Base-by-base conservation (phyloP, 2,797 vertebrate genomes). In the Ibycter americanus region DNA sequence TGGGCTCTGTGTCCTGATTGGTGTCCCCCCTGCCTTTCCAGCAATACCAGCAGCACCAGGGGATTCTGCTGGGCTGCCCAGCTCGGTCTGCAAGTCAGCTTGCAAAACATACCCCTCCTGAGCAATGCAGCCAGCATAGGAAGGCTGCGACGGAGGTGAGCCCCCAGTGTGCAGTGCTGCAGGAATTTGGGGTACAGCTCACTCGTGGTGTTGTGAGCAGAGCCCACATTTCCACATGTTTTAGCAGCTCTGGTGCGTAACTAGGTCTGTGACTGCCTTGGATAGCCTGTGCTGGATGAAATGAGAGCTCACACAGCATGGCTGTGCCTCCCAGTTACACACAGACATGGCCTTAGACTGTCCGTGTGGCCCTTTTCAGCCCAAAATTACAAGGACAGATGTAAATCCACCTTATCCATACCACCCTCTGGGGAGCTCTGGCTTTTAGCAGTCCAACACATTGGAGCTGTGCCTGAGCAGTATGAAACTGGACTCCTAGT, bases 121-220 rank as follows among this genome's bases (percentile, higher is more conserved):
- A 67, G 66, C 49, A 83, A 56, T 22, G 58, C 71, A 76, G 34
- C 63, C 9, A 7, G 31, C 74, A 38, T 5, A 13, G 76, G 52
- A 71, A 63, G 58, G 36, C 44, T 87, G 78, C 3, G 4, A 55
- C 26, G n/a, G 58, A 82, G 31, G n/a, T 3, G 7, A 62, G 15
- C 5, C 34, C 65, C 56, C 47, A 19, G 44, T 3, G 0, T 2
- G 1, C 3, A 0, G 23, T 47, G 29, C 82, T 87, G 78, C 78
- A 65, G 58, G 40, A 58, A 34, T 72, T 7, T 42, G 32, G 79
- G 42, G 38, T 31, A 29, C n/a, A 77, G 66, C 62, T 91, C 25
- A 12, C n/a, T 83, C 74, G 29, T 2, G 2, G 18, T 34, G 15
- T 71, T 49, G 46, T 49, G 42, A 91, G 71, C 67, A 83, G 32